A percentile compares a stretch with the other conserved stretches of the same genome.
phyloP scores from a whole-genome alignment of 2,113 vertebrate genomes.

The Electrona antarctica region DNA sequence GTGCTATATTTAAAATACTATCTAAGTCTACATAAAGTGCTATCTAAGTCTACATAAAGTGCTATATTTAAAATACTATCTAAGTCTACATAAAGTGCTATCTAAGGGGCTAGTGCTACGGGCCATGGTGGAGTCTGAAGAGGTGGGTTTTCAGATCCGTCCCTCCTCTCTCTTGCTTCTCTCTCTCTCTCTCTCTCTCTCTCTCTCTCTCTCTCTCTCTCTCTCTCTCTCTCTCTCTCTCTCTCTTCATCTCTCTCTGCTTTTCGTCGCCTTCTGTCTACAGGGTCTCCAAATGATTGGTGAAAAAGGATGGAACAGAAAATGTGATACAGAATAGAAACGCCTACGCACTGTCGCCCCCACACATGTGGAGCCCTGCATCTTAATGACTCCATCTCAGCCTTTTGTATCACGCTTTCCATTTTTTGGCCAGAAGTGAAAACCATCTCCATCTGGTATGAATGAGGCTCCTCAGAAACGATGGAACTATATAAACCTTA shows the following conservation, averaged over 20 bases:
- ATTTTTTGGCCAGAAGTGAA: constrained; percentile 61
- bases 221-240: background rate
- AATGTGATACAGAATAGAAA: constrained; percentile 36
- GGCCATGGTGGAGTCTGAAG: no score
- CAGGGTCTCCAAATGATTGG: constrained; percentile 32
- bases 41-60: no score
- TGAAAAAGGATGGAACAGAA: background rate
- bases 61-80: no score
- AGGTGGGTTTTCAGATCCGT: no score
- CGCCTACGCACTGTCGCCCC: constrained; percentile 57
- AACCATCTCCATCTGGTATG: constrained; percentile 75
- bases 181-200: background rate
- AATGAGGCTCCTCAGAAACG: constrained; percentile 56
- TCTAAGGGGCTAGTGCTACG: no score
- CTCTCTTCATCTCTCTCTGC: background rate
- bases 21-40: no score
- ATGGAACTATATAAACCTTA: constrained; percentile 40
- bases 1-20: no score
- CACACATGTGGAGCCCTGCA: constrained; percentile 60
- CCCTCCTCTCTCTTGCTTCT: background rate
- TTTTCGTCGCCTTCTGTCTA: constrained; percentile 18
- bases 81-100: no score
- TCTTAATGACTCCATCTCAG: constrained; percentile 61
- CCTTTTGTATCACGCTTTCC: constrained; percentile 61
- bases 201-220: background rate